Conservation (phyloP, 1,140 invertebrate species). For the Philopotamus ludificatus region DNA sequence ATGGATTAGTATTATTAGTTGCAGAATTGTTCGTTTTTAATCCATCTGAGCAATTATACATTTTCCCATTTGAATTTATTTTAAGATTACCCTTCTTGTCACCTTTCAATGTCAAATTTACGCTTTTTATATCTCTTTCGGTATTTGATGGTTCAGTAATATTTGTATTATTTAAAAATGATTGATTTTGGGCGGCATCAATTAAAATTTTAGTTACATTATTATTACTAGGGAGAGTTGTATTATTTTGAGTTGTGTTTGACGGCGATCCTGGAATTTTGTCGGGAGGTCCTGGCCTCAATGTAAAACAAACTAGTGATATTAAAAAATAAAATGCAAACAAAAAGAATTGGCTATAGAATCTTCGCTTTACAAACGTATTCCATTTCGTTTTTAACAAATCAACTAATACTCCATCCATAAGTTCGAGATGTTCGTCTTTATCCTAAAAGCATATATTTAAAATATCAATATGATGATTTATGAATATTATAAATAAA, state of each 20-base stretch:
- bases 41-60: slow-evolving; percentile 18
- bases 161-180: slow-evolving; percentile 31
- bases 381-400: slow-evolving; percentile 97
- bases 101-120: background rate
- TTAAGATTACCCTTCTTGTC: slow-evolving; percentile 9
- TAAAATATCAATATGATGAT: background rate
- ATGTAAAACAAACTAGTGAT: slow-evolving; percentile 81
- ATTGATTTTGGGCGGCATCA: background rate
- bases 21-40: slow-evolving; percentile 4
- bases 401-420: slow-evolving; percentile 94
- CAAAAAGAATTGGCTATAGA: slow-evolving; percentile 88
- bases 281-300: slow-evolving; percentile 73
- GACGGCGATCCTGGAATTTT: slow-evolving; percentile 29
- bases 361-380: slow-evolving; percentile 92
- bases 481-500: background rate
- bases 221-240: slow-evolving; percentile 3
- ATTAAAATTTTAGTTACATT: slow-evolving; percentile 17
- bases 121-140: background rate
- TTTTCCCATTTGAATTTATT: background rate
- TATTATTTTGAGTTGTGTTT: slow-evolving; percentile 16
- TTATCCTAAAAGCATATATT: slow-evolving; percentile 67
- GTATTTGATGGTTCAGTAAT: background rate
- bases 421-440: slow-evolving; percentile 90
- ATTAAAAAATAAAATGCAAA: slow-evolving; percentile 88
- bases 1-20: slow-evolving; percentile 24